Evolutionary conservation across 1,140 invertebrate species (phyloP).

Genomic region (Aphaenogaster rudis): DNA sequence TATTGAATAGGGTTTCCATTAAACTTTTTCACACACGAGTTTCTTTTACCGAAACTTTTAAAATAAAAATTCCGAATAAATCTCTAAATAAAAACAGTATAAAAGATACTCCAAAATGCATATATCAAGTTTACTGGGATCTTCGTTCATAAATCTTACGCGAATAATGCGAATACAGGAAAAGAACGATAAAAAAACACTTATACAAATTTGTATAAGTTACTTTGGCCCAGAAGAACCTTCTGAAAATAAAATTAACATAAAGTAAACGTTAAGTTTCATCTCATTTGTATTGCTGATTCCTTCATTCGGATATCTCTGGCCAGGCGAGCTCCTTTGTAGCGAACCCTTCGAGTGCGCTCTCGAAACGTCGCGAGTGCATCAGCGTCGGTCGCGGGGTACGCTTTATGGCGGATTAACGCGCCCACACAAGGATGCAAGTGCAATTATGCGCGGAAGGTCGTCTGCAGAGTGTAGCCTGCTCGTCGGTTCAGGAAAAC

Average conservation of each 20-base stretch:
- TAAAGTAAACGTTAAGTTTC: background rate
- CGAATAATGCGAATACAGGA: background rate
- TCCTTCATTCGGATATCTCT: background rate
- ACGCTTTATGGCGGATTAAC: conserved; percentile 24
- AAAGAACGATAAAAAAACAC: background rate
- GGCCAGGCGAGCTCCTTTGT: background rate
- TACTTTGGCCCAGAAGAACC: background rate
- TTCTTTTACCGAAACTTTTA: background rate
- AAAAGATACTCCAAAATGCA: background rate
- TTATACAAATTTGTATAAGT: background rate
- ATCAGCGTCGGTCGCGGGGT: conserved; percentile 18
- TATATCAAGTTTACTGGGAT: background rate
- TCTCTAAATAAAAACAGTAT: background rate
- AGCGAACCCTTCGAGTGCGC: background rate
- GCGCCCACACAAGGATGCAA: conserved; percentile 47
- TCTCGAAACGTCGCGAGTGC: background rate
- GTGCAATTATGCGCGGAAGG: conserved; percentile 59
- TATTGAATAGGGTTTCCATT: background rate
- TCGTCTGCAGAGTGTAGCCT: conserved; percentile 12
- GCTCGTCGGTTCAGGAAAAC: conserved; percentile 59
- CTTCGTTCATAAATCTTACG: background rate
- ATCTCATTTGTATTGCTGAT: background rate
- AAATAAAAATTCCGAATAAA: background rate
- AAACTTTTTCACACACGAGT: background rate
- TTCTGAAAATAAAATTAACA: conserved; percentile 3